Conservation (phyloP, 2,113 vertebrate genomes). For the Pelusios castaneus region DNA sequence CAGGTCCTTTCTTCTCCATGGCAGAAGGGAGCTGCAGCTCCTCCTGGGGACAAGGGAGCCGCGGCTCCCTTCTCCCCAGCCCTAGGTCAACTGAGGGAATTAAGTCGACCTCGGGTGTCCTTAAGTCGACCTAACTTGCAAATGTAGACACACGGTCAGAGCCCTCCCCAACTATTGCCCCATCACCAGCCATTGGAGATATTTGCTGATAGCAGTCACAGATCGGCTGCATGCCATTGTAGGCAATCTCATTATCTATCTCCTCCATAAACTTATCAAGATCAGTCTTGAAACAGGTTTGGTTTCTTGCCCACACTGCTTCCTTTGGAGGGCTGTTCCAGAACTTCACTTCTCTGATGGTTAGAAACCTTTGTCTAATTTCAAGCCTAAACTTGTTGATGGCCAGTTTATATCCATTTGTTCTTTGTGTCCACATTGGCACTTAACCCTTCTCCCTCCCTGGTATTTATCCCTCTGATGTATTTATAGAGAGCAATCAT, state of each 20-base stretch:
- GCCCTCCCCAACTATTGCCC: background rate
- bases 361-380: background rate
- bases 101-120: no score
- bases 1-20: no score
- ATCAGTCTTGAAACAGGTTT: background rate
- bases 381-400: background rate
- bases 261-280: background rate
- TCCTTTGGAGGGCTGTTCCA: background rate
- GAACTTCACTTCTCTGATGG: background rate
- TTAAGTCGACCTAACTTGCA: no score
- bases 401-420: background rate
- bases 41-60: no score
- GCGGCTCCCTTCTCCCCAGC: no score
- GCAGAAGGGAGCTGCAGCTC: no score
- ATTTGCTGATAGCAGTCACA: background rate
- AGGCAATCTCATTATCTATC: background rate
- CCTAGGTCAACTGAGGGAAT: no score
- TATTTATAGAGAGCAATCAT: background rate
- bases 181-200: background rate
- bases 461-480: background rate
- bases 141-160: no score
- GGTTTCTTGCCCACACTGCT: background rate
- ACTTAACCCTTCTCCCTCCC: background rate
- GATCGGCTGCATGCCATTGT: background rate
- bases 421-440: background rate